phyloP scores from a whole-genome alignment of 1,140 invertebrate genomes.

The Drosophila watanabei region DNA sequence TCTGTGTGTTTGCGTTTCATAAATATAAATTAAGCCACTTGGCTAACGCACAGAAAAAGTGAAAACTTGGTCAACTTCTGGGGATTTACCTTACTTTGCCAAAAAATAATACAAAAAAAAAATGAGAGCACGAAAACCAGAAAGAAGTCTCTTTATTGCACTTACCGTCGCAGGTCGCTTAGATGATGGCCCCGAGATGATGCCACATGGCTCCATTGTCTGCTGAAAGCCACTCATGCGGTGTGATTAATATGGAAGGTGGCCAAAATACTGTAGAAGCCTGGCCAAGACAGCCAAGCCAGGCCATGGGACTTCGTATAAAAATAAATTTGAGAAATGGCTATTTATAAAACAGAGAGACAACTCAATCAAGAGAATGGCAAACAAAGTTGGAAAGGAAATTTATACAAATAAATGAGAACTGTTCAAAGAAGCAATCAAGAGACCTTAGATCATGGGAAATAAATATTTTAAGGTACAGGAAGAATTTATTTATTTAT shows the following conservation, averaged over 20 bases:
- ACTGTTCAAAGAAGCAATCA: background rate
- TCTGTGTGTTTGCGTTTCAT: slow-evolving; percentile 68
- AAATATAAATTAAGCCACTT: slow-evolving; percentile 83
- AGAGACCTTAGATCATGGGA: too few relatives aligned
- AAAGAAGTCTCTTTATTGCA: slow-evolving; percentile 45
- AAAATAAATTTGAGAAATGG: slow-evolving; percentile 31
- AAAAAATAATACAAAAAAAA: slow-evolving; percentile 23
- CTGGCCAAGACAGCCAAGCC: slow-evolving; percentile 7
- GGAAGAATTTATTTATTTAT: background rate
- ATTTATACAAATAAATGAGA: background rate
- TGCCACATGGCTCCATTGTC: slow-evolving; percentile 71
- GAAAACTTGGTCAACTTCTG: slow-evolving; percentile 61
- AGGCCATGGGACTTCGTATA: background rate
- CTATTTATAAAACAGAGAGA: slow-evolving; percentile 39
- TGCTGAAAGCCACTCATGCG: slow-evolving; percentile 75
- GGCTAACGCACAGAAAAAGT: slow-evolving; percentile 71
- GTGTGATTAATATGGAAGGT: slow-evolving; percentile 78
- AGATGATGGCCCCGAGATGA: slow-evolving; percentile 37
- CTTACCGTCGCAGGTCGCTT: slow-evolving; percentile 38
- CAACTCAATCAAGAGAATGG: slow-evolving; percentile 64
- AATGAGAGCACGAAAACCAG: slow-evolving; percentile 14
- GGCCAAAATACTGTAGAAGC: slow-evolving; percentile 53
- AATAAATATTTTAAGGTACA: background rate
- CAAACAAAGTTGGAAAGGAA: background rate
- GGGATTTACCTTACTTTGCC: slow-evolving; percentile 29